Base-by-base conservation (phyloP, 2,888 invertebrate species). In the Chloroclysta siterata region DNA sequence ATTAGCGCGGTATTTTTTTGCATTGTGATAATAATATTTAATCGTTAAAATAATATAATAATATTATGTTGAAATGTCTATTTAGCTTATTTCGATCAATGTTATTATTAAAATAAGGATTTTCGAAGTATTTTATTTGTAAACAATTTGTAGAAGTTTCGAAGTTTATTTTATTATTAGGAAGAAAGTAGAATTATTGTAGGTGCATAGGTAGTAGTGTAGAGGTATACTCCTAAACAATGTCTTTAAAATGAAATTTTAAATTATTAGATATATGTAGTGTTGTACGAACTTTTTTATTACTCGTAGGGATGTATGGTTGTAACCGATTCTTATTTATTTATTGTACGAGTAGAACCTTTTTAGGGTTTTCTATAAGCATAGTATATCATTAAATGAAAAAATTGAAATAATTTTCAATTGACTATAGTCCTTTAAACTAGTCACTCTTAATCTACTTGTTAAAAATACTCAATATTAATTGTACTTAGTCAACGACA, bases 1-100 rank as follows among this genome's bases (percentile, higher is more conserved):
- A 14, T 52, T 36, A 36, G n/a, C 14, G 13, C 13, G 5, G 33
- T 51, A 36, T 51, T 51, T 13, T 13, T 51, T 52, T 52, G 52
- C 36, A 39, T 5, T 52, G 39, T 52, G 39, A 52, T 52, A 22
- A 22, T 39, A 52, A 29, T 13, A 39, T 8, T 3, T 39, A 3
- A 39, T 10, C 36, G 2, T 39, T 39, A 39, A 8, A 36, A 36
- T 36, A 8, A 8, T 11, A 3, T 39, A 39, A 1, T 11, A 11
- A 11, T 39, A 11, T 39, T 39, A 39, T 39, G 1, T 39, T 11
- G 1, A 33, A 33, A 11, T 39, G 11, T 11, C 11, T 8, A 39
- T 4, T 39, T 39, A 11, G 3, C 1, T 11, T 39, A 10, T 39
- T 39, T 39, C 11, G 6, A 39, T 11, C 10, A 39, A 39, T 8